Evolutionary conservation across 2,888 invertebrate genomes (phyloP).

Genomic region (Rhodophaea formosa): DNA sequence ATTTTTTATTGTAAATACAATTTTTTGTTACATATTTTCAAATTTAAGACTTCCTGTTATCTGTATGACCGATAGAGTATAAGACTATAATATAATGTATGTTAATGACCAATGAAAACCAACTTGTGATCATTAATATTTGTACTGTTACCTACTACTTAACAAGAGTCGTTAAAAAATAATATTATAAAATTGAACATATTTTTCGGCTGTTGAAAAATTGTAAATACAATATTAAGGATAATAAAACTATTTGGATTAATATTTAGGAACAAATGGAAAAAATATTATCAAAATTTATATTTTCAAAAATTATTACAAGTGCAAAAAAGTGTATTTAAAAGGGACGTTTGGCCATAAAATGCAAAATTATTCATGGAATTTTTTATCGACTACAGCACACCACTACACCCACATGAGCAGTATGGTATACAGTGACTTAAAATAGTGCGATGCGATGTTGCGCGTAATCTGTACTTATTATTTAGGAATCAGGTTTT

Average conservation of each 20-base stretch:
- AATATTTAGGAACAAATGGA: slow-evolving; percentile 80
- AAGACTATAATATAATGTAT: slow-evolving; percentile 79
- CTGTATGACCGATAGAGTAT: slow-evolving; percentile 69
- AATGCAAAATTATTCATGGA: slow-evolving; percentile 69
- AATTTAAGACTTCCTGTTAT: slow-evolving; percentile 74
- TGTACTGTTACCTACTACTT: slow-evolving; percentile 83
- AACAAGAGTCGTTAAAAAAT: slow-evolving; percentile 82
- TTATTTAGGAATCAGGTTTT: slow-evolving; percentile 64
- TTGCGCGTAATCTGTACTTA: slow-evolving; percentile 62
- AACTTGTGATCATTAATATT: slow-evolving; percentile 83
- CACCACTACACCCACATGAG: slow-evolving; percentile 67
- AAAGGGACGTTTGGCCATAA: slow-evolving; percentile 79
- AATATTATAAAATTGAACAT: slow-evolving; percentile 80
- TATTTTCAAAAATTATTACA: slow-evolving; percentile 82
- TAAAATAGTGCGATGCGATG: slow-evolving; percentile 70
- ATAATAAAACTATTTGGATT: slow-evolving; percentile 82
- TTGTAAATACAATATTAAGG: slow-evolving; percentile 81
- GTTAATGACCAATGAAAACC: slow-evolving; percentile 83
- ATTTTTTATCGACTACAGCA: slow-evolving; percentile 77
- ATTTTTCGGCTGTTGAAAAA: slow-evolving; percentile 82
- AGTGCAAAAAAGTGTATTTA: slow-evolving; percentile 77
- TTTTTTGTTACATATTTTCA: slow-evolving; percentile 57
- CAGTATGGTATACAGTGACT: slow-evolving; percentile 76
- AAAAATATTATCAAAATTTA: slow-evolving; percentile 82
- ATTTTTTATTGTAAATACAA: slow-evolving; percentile 51